Evolutionary conservation across 1,140 invertebrate genomes (phyloP), one percentile per base, ranked within the genome.

Genomic region (Hycleus phaleratus): DNA sequence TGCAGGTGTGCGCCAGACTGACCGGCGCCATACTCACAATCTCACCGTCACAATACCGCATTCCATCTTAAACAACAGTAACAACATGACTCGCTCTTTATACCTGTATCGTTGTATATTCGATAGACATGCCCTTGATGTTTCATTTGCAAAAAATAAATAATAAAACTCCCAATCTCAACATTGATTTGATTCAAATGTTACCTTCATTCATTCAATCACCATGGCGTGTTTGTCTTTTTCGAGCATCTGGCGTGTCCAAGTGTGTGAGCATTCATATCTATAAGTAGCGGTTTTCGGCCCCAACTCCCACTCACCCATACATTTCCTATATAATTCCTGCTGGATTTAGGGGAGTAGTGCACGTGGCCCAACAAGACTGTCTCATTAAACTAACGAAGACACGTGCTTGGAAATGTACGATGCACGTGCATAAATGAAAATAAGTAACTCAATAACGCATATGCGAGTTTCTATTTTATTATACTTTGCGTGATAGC

Each of bases 331-430:
- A 51, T 55, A 48, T 32, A 32, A 60, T 50, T 60, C 58, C 53
- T 60, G 51, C 52, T 40, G 42, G 47, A 42, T 55, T 44, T 38
- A 46, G 50, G 56, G 61, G 55, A 46, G 50, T 18, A 57, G 52
- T 32, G 57, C 61, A 63, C 61, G 61, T 63, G 61, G 40, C 61
- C 58, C 4, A 60, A 57, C 58, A 60, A 60, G 55, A 55, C 58
- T 63, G 61, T 63, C 61, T 63, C 61, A 63, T 63, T 63, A 63
- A 63, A 56, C 61, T 63, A 58, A 63, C 61, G 61, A 63, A 63
- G 61, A 60, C 61, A 63, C 61, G 61, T 63, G 61, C 61, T 50
- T 38, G 44, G 46, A 50, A 50, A 55, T 58, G 56, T 59, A 58
- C 45, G 44, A 46, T 32, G 58, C 61, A 63, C 61, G 61, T 63